Conservation (phyloP, 1,140 invertebrate genomes). For the Diorhabda carinulata region DNA sequence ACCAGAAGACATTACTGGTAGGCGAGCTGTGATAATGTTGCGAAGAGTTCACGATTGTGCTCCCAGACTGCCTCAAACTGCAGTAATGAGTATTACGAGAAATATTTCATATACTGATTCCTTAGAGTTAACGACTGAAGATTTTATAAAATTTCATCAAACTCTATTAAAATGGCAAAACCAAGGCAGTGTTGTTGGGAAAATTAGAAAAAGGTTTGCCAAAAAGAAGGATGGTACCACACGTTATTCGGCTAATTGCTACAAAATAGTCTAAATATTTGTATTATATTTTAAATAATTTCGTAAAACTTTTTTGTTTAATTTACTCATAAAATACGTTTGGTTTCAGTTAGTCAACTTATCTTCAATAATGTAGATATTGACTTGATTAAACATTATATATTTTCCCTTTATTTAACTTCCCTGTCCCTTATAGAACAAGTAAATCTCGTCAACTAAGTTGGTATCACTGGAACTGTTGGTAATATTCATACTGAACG, state of each 20-base stretch:
- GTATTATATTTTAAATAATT: too few relatives aligned
- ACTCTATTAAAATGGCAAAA: not conserved
- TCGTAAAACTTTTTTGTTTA: too few relatives aligned
- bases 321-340: too few relatives aligned
- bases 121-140: not conserved
- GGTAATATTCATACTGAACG: too few relatives aligned
- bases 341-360: too few relatives aligned
- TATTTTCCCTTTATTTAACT: too few relatives aligned
- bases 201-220: not conserved
- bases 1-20: conserved; percentile 53
- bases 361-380: too few relatives aligned
- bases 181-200: not conserved
- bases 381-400: too few relatives aligned
- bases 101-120: not conserved
- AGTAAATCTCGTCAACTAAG: too few relatives aligned
- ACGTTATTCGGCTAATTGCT: not conserved
- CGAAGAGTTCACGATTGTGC: conserved; percentile 41
- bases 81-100: not conserved
- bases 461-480: too few relatives aligned
- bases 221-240: not conserved
- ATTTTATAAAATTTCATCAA: conserved; percentile 6
- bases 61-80: conserved; percentile 20
- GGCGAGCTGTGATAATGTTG: conserved; percentile 54
- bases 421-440: too few relatives aligned
- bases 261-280: not conserved